phyloP scores from a whole-genome alignment of 37 sponge, comb jelly and placozoan species.

The Hormiphora californensis region DNA sequence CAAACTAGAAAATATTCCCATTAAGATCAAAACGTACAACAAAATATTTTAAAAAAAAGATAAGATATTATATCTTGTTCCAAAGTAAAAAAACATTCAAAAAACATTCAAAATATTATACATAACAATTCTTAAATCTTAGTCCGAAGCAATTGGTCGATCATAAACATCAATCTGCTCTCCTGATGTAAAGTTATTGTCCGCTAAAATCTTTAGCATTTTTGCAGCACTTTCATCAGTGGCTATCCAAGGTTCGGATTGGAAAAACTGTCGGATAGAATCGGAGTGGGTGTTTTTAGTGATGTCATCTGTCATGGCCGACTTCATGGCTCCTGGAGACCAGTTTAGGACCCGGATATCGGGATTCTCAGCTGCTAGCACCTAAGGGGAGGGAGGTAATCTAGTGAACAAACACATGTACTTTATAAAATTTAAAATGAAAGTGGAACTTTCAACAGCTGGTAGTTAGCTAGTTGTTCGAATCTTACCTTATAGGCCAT shows the following conservation, averaged over 20 bases:
- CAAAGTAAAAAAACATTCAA: too few species aligned
- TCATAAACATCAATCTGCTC: constrained; percentile 42
- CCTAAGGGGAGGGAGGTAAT: background rate
- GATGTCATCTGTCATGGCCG: constrained; percentile 59
- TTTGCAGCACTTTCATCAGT: constrained; percentile 23
- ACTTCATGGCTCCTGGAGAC: constrained; percentile 72
- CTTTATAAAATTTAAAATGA: too few species aligned
- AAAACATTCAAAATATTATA: background rate
- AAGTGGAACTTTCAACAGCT: too few species aligned
- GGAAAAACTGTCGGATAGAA: background rate
- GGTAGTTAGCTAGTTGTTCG: too few species aligned
- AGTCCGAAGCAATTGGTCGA: background rate
- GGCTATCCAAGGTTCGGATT: background rate
- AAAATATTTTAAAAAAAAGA: too few species aligned
- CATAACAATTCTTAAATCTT: background rate
- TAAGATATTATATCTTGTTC: too few species aligned
- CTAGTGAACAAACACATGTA: too few species aligned
- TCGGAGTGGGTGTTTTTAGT: background rate
- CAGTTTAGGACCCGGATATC: constrained; percentile 67
- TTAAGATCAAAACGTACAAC: too few species aligned
- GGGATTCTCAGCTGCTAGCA: constrained; percentile 65
- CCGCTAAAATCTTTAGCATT: constrained; percentile 3
- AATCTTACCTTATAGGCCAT: constrained; percentile 59
- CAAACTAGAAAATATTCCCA: too few species aligned
- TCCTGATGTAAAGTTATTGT: background rate